Evolutionary conservation across 2,797 vertebrate species (phyloP), one percentile per base, ranked within the genome.

Genomic region (Macropus fuliginosus): DNA sequence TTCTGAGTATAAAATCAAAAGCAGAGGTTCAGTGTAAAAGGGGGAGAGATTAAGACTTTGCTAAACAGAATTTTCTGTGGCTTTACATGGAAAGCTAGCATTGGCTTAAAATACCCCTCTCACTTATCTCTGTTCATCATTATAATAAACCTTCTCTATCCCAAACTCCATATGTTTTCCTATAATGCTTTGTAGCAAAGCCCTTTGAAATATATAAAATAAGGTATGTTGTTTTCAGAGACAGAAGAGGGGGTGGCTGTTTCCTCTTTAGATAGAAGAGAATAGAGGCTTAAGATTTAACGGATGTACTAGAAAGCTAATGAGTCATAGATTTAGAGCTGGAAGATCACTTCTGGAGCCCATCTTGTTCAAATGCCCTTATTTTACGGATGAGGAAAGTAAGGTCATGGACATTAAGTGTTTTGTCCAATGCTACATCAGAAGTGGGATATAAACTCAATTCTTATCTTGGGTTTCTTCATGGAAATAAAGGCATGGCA

Each of bases 51-150:
- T n/a, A n/a, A 66, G n/a, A 40, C 66, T 40, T 40, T 40, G 66
- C 66, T 74, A 74, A 74, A 24, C 89, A 46, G 2, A 59, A 62
- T 96, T 94, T 91, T 94, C 91, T 90, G 34, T 66, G 34, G 34
- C 34, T 66, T 14, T 66, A 16, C 62, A 66, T 66, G 62, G 62
- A 66, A 16, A 66, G 14, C 34, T n/a, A 74, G 66, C 66, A 40
- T 21, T 74, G n/a, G 66, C 66, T 74, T 74, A 74, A 74, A 74
- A 74, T 74, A 74, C 16, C n/a, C 40, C n/a, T 40, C 12, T n/a
- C n/a, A 74, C n/a, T 74, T 74, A 18, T 40, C 66, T 74, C 34
- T 74, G 66, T 74, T 74, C 66, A n/a, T 74, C n/a, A 40, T 74
- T 74, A 74, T 74, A 74, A 74, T 74, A 74, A 74, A 74, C 59